A percentile compares a stretch with the other conserved stretches of the same genome.
Conservation (phyloP, 2,888 invertebrate species). For the Lepidochrysops patricia region DNA sequence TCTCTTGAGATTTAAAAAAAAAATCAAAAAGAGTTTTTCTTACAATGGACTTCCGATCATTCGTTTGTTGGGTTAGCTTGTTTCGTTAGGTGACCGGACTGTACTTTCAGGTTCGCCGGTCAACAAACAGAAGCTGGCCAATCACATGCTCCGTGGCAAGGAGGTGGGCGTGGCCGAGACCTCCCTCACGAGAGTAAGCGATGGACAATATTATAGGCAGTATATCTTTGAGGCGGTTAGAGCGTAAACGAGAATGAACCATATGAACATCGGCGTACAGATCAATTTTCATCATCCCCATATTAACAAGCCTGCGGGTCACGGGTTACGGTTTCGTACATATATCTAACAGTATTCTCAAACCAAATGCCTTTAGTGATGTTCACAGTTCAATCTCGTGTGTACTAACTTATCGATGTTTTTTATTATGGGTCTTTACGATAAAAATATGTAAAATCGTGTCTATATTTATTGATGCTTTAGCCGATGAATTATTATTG, state of each 20-base stretch:
- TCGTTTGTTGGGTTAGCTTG: neutral
- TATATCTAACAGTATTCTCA: neutral
- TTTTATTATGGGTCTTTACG: conserved; percentile 14
- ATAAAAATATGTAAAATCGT: conserved; percentile 9
- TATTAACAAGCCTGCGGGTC: neutral
- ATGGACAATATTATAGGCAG: conserved; percentile 41
- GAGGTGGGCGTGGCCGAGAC: conserved; percentile 84
- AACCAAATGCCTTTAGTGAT: conserved; percentile 16
- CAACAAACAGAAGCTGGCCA: conserved; percentile 87
- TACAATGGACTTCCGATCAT: neutral
- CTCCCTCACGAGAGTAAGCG: conserved; percentile 86
- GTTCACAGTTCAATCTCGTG: conserved; percentile 36
- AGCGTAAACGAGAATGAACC: conserved; percentile 38
- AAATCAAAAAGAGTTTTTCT: too few relatives aligned
- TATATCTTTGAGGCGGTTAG: conserved; percentile 54
- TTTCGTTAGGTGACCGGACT: conserved; percentile 40
- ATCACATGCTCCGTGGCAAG: conserved; percentile 80
- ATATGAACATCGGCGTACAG: conserved; percentile 15
- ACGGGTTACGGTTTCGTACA: neutral
- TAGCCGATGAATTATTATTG: neutral
- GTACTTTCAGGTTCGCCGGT: conserved; percentile 83
- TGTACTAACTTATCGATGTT: conserved; percentile 28
- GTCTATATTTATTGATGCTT: neutral
- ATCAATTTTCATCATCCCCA: neutral
- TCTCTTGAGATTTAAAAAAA: too few relatives aligned